phyloP scores from a whole-genome alignment of 2,888 invertebrate genomes.

The Diplazon laetatorius region DNA sequence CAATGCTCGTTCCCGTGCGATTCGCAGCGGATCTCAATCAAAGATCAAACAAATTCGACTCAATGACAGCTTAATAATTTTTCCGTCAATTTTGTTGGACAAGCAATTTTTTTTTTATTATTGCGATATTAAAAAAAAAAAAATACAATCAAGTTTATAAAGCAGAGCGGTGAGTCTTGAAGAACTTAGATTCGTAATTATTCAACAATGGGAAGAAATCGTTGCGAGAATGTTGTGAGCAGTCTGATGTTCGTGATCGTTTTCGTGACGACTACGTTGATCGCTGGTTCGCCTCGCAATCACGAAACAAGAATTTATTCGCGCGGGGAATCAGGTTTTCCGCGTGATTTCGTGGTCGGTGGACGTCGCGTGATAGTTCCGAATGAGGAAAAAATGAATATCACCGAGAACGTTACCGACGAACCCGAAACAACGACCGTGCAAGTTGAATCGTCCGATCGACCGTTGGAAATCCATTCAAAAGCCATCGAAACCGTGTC shows the following conservation, averaged over 20 bases:
- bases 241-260: slow-evolving; percentile 37
- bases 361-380: background rate
- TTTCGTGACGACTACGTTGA: slow-evolving; percentile 14
- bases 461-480: too few relatives aligned
- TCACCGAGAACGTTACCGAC: background rate
- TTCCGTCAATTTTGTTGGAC: background rate
- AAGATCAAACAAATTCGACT: background rate
- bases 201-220: slow-evolving; percentile 12
- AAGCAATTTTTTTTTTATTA: background rate
- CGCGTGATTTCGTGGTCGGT: background rate
- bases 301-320: background rate
- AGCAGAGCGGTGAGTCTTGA: background rate
- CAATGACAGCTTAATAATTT: slow-evolving; percentile 11
- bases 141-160: slow-evolving; percentile 2
- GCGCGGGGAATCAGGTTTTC: background rate
- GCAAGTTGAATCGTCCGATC: background rate
- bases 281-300: slow-evolving; percentile 10
- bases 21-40: background rate
- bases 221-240: slow-evolving; percentile 5
- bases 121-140: too few relatives aligned
- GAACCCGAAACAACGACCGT: background rate
- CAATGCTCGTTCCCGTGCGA: background rate
- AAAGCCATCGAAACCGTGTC: background rate
- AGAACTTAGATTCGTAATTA: slow-evolving; percentile 9
- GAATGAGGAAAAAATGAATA: background rate